Evolutionary conservation across 2,797 vertebrate species (phyloP), one percentile per base, ranked within the genome.

Genomic region (Hylomyscus alleni): DNA sequence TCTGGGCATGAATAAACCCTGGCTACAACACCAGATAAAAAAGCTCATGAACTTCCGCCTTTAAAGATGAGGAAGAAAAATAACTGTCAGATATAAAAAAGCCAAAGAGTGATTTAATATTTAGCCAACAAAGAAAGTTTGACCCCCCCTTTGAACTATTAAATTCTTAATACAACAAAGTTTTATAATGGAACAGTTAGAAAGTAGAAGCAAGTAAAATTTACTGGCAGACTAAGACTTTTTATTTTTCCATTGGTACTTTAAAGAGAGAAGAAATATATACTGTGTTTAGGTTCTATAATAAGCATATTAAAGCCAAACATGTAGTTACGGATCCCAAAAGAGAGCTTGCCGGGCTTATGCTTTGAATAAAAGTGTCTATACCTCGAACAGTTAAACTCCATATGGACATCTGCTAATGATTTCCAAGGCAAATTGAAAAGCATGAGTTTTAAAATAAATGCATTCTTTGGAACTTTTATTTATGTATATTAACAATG

Each of bases 201-300:
- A 94, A 96, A 93, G 95, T 94, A 97, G 87, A 93, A 93, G 86
- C 89, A 97, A 94, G 96, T 96, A 96, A 92, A 97, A 85, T 93
- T 90, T 80, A 52, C 90, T 97, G 83, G 90, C 92, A 93, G 54
- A 86, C 24, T 47, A 26, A 62, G 62, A 47, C 84, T 7, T 84
- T 84, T 34, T 86, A 47, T 90, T 92, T 93, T 81, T 31, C 60
- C 86, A 97, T 91, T 90, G 95, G 85, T 92, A 85, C 90, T 77
- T 96, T 50, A 93, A 94, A 96, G 65, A n/a, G 37, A 90, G 37
- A 81, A 67, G 56, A 94, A 94, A 65, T 69, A 85, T 54, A 54
- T 7, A 83, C 12, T 73, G 26, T 15, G 3, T 77, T 67, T 72
- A 76, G 58, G 76, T 24, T 89, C 31, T 56, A 13, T 82, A 83